A percentile compares a stretch with the other conserved stretches of the same genome.
phyloP scores from a whole-genome alignment of 1,140 invertebrate genomes.

The Drosophila aff. region DNA sequence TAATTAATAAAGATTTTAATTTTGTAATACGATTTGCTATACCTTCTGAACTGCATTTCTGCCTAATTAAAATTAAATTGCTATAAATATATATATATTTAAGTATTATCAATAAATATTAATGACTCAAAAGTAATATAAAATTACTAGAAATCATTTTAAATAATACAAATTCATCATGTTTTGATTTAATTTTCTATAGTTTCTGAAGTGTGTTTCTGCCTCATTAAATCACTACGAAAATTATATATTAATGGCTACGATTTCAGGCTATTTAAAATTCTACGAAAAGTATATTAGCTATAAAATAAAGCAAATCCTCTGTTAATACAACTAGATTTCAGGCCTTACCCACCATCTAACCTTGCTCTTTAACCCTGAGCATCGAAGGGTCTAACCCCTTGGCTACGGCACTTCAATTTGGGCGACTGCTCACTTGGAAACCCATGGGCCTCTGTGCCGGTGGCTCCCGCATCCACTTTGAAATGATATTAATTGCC shows the following conservation, averaged over 20 bases:
- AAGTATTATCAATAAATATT: too few relatives aligned
- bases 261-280: too few relatives aligned
- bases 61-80: too few relatives aligned
- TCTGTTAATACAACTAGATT: background rate
- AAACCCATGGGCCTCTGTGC: slow-evolving; percentile 14
- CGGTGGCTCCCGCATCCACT: slow-evolving; percentile 26
- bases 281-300: background rate
- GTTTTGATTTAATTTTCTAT: background rate
- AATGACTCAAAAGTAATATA: too few relatives aligned
- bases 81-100: too few relatives aligned
- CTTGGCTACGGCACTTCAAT: slow-evolving; percentile 18
- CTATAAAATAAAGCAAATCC: background rate
- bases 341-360: background rate
- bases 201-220: background rate
- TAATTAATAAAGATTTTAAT: too few relatives aligned
- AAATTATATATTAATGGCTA: too few relatives aligned
- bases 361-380: slow-evolving; percentile 16
- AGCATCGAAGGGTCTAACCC: slow-evolving; percentile 32
- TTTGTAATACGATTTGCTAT: too few relatives aligned
- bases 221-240: too few relatives aligned
- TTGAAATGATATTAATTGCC: slow-evolving; percentile 76
- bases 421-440: slow-evolving; percentile 50
- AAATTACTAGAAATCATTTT: too few relatives aligned
- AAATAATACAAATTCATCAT: background rate
- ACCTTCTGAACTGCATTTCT: too few relatives aligned